A percentile compares a stretch with the other conserved stretches of the same genome.
Evolutionary conservation across 2,888 invertebrate species (phyloP).

Genomic region (Acronicta alni): DNA sequence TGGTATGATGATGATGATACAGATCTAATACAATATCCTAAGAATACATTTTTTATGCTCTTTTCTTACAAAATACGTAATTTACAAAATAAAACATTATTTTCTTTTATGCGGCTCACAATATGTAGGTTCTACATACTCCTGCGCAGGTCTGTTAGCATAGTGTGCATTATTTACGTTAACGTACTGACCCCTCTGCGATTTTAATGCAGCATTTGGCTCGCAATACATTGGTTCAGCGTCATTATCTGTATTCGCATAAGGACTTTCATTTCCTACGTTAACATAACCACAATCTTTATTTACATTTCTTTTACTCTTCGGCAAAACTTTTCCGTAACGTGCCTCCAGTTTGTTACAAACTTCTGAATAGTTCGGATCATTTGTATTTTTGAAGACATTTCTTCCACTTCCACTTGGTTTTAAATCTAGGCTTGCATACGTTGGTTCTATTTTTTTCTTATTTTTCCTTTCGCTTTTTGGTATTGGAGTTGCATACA

Average conservation of each 20-base stretch:
- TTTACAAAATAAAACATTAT: neutral
- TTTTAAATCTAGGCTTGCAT: conserved; percentile 14
- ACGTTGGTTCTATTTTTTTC: conserved; percentile 3
- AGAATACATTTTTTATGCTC: too few relatives aligned
- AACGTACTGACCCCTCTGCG: neutral
- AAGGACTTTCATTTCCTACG: conserved; percentile 16
- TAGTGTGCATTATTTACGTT: conserved; percentile 24
- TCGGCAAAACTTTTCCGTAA: conserved; percentile 3
- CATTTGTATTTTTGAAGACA: conserved; percentile 20
- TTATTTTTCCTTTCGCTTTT: conserved; percentile 16
- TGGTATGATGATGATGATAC: too few relatives aligned
- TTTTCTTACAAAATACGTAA: too few relatives aligned
- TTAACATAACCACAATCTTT: conserved; percentile 3
- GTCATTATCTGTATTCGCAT: neutral
- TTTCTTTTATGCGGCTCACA: conserved; percentile 25
- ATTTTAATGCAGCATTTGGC: conserved; percentile 1
- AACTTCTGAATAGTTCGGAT: conserved; percentile 35
- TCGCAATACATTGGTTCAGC: conserved; percentile 33
- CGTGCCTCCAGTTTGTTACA: conserved; percentile 10
- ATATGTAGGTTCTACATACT: conserved; percentile 33
- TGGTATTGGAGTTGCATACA: conserved; percentile 24
- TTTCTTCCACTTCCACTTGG: conserved; percentile 2
- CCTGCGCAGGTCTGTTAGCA: conserved; percentile 15
- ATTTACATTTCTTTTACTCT: neutral
- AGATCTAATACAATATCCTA: too few relatives aligned